Evolutionary conservation across 2,888 invertebrate genomes (phyloP).

Genomic region (Hyppa rectilinea): DNA sequence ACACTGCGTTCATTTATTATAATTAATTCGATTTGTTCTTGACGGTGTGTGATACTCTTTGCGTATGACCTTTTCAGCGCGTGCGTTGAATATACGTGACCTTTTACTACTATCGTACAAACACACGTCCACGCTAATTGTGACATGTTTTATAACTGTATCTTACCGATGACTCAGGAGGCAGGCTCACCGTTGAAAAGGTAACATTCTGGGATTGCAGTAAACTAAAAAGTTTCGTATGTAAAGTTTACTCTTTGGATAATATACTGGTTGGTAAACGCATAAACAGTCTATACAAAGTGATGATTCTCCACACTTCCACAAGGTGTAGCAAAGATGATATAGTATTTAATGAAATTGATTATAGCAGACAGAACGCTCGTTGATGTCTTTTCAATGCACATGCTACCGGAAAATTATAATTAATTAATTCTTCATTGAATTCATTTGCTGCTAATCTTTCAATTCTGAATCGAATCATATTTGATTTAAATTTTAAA

Average conservation of each 20-base stretch:
- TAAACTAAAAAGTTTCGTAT: neutral
- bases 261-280: neutral
- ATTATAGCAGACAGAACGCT: neutral
- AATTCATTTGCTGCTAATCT: neutral
- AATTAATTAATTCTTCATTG: neutral
- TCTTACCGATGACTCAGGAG: conserved; percentile 28
- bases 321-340: neutral
- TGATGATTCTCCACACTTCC: neutral
- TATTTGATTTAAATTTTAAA: neutral
- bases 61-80: conserved; percentile 53
- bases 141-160: conserved; percentile 34
- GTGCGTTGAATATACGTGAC: conserved; percentile 49
- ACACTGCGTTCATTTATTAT: conserved; percentile 30
- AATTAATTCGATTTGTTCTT: conserved; percentile 45
- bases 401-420: conserved; percentile 11
- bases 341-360: neutral
- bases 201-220: neutral
- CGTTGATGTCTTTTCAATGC: conserved; percentile 55
- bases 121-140: conserved; percentile 33
- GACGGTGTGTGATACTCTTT: conserved; percentile 27
- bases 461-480: neutral
- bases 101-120: conserved; percentile 46
- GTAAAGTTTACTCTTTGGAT: neutral
- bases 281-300: neutral
- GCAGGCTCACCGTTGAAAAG: neutral